Evolutionary conservation across 1,140 invertebrate species (phyloP).

Genomic region (Heliconius eleuchia): DNA sequence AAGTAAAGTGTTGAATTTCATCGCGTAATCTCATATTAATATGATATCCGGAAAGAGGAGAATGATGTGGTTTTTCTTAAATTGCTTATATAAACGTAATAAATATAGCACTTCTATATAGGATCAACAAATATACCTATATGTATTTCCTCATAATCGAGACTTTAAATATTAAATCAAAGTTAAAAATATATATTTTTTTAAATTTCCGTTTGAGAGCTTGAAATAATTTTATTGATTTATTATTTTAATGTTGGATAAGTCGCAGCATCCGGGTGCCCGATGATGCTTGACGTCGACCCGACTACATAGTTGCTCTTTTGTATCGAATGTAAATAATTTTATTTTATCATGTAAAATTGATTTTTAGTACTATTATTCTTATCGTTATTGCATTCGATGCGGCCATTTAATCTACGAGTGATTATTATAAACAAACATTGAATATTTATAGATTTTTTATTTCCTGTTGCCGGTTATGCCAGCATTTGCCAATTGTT

Average conservation of each 20-base stretch:
- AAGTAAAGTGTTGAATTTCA: no score
- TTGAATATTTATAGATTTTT: neutral
- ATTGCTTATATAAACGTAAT: no score
- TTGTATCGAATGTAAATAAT: conserved; percentile 7
- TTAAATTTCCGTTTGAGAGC: conserved; percentile 10
- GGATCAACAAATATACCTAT: neutral
- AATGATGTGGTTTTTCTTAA: no score
- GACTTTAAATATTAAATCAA: neutral
- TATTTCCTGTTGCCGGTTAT: neutral
- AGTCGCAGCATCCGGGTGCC: conserved; percentile 16
- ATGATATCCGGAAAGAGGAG: no score
- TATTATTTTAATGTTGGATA: conserved; percentile 19
- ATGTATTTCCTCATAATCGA: no score
- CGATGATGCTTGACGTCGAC: conserved; percentile 20
- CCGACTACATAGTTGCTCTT: conserved; percentile 3
- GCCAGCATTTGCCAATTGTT: no score
- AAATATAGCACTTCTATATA: neutral
- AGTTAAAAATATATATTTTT: conserved; percentile 17
- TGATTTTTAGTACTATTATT: conserved; percentile 12
- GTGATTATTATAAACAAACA: neutral
- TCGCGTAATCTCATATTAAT: no score
- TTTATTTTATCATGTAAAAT: conserved; percentile 9
- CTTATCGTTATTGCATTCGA: conserved; percentile 15
- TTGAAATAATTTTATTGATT: conserved; percentile 30
- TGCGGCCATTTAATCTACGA: neutral